phyloP scores from a whole-genome alignment of 1,140 invertebrate genomes.

The Diplogasteroides magnus region DNA sequence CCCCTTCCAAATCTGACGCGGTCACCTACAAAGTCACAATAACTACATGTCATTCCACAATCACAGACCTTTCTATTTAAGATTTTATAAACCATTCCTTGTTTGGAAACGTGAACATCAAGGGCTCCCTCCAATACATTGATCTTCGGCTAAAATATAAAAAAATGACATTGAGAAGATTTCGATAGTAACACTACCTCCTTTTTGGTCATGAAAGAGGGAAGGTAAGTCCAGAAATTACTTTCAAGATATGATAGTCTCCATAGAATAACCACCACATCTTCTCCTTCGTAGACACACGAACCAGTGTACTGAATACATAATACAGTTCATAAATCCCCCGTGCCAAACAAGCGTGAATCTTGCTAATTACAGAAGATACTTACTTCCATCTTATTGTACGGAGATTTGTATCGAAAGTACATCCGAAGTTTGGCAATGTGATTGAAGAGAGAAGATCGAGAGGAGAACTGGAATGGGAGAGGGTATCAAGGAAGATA shows the following conservation, averaged over 20 bases:
- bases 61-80: constrained; percentile 27
- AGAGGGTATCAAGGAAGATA: not conserved
- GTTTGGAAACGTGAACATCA: constrained; percentile 22
- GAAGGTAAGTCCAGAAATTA: constrained; percentile 26
- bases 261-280: constrained; percentile 32
- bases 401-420: constrained; percentile 31
- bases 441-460: constrained; percentile 13
- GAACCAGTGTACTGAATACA: constrained; percentile 29
- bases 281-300: constrained; percentile 36
- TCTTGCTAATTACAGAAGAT: not conserved
- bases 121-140: constrained; percentile 25
- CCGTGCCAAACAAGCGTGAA: no score
- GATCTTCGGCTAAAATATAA: constrained; percentile 22
- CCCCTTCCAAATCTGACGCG: constrained; percentile 27
- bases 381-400: constrained; percentile 30
- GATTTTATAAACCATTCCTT: constrained; percentile 26
- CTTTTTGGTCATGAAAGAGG: constrained; percentile 28
- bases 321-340: constrained; percentile 5
- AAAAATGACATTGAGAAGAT: no score
- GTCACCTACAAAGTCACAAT: constrained; percentile 23
- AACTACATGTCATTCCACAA: not conserved
- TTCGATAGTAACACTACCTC: no score
- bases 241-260: constrained; percentile 23
- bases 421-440: constrained; percentile 34
- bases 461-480: not conserved